Evolutionary conservation across 2,113 vertebrate genomes (phyloP).

Genomic region (Cynopterus brachyotis): DNA sequence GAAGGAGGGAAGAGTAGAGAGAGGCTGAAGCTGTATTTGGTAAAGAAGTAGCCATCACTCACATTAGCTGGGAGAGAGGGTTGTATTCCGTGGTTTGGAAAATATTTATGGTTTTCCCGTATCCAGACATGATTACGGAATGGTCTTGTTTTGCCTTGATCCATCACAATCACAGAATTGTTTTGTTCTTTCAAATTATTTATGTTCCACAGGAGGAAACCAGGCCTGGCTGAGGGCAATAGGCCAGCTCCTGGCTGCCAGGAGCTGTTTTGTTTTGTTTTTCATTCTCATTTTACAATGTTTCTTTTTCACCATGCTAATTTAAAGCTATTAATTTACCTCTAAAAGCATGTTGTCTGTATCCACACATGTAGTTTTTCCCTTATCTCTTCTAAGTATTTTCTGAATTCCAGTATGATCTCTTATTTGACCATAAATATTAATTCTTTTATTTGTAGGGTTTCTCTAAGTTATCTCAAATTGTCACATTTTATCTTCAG

Average conservation of each 20-base stretch:
- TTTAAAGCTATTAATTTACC: not conserved
- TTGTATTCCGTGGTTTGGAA: not conserved
- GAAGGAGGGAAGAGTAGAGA: not conserved
- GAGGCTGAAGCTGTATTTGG: not conserved
- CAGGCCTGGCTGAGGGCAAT: not conserved
- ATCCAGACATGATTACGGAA: not conserved
- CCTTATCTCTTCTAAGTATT: not conserved
- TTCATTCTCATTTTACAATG: not conserved
- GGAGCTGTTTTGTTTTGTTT: not conserved
- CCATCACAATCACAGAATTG: not conserved
- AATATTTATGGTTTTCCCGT: not conserved
- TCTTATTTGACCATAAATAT: not conserved
- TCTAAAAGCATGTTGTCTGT: not conserved
- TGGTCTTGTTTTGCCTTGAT: not conserved
- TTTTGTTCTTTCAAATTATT: not conserved
- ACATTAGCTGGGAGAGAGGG: not conserved
- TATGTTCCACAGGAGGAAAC: not conserved
- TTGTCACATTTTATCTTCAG: not conserved
- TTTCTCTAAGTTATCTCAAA: not conserved
- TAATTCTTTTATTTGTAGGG: not conserved
- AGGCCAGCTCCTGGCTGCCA: not conserved
- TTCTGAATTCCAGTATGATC: not conserved
- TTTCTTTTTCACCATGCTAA: not conserved
- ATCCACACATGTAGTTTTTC: not conserved
- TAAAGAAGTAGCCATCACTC: not conserved